Evolutionary conservation across 2,797 vertebrate species (phyloP).

Genomic region (Furcifer pardalis): DNA sequence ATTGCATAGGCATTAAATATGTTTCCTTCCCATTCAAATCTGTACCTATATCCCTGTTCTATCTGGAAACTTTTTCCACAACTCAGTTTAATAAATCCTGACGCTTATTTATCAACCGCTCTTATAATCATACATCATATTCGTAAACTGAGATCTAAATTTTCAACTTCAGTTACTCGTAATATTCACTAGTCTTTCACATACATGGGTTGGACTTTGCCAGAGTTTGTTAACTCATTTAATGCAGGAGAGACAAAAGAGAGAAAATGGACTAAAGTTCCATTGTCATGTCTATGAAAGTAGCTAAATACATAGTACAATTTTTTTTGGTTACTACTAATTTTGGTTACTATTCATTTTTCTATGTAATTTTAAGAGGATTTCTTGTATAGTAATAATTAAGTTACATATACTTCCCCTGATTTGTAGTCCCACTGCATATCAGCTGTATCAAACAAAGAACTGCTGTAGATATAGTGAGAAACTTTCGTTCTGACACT

Average conservation of each 20-base stretch:
- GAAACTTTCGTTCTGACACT: not conserved
- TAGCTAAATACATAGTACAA: not conserved
- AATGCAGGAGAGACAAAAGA: constrained; percentile 15
- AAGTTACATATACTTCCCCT: not conserved
- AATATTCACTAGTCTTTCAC: not conserved
- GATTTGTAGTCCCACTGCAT: not conserved
- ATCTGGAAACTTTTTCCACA: too few relatives aligned
- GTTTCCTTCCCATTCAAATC: too few relatives aligned
- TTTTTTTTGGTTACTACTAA: too few relatives aligned
- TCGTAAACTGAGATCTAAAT: not conserved
- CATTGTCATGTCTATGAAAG: not conserved
- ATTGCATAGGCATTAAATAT: too few relatives aligned
- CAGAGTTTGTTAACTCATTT: constrained; percentile 5
- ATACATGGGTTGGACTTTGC: not conserved
- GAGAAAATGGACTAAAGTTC: not conserved
- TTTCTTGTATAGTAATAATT: not conserved
- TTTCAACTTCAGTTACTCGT: not conserved
- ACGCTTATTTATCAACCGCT: not conserved
- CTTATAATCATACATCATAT: not conserved
- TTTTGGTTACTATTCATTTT: not conserved
- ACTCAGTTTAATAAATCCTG: too few relatives aligned
- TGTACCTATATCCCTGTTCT: too few relatives aligned
- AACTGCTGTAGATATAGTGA: not conserved
- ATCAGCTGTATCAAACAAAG: not conserved
- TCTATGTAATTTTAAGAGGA: not conserved